Base-by-base conservation (phyloP, 2,113 vertebrate species). In the Catharus bicknelli region DNA sequence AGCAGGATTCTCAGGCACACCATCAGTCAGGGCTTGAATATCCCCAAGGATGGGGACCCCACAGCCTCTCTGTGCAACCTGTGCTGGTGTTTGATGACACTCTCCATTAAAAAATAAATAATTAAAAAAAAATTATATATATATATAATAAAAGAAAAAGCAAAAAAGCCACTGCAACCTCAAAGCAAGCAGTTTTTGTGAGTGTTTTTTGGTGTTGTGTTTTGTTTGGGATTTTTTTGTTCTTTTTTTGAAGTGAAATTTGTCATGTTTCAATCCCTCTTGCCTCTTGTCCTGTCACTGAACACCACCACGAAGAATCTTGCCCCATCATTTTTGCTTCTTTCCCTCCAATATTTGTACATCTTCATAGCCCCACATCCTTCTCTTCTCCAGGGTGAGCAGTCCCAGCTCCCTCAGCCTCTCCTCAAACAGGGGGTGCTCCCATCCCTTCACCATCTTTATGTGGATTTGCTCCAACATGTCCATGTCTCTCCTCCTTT, bases 311-410 rank as follows among this genome's bases (percentile, higher is more conserved):
- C 30, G 34, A 54, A 36, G 27, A 67, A 3, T 32, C 20, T 72
- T 73, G 7, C 25, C 83, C 43, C 19, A 5, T 36, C 0, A 0
- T n/a, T 9, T 68, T 91, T 63, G 1, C 26, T 38, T 57, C 17
- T 30, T 79, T 38, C 26, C 6, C 3, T 61, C 32, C 38, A 9
- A 14, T 47, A 32, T 53, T 76, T 34, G 16, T 12, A 10, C 7
- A 40, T 4, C 2, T 58, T 19, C 63, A 40, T 53, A 11, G 5
- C 10, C 11, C 7, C 34, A 5, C 48, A 64, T 26, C 21, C 38
- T 83, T 45, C 10, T 70, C 23, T 38, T 86, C 58, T 82, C 17
- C 86, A 38, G 43, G 29, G 7, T 30, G 47, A 67, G 7, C 5
- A 40, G 6, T 15, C n/a, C 20, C 23, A 75, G 3, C 29, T 82